These are phyloP conservation scores for Caenorhabditis zanzibari DNA, from an alignment of 2,888 invertebrate species.

Conservation along the genomic window DNA sequence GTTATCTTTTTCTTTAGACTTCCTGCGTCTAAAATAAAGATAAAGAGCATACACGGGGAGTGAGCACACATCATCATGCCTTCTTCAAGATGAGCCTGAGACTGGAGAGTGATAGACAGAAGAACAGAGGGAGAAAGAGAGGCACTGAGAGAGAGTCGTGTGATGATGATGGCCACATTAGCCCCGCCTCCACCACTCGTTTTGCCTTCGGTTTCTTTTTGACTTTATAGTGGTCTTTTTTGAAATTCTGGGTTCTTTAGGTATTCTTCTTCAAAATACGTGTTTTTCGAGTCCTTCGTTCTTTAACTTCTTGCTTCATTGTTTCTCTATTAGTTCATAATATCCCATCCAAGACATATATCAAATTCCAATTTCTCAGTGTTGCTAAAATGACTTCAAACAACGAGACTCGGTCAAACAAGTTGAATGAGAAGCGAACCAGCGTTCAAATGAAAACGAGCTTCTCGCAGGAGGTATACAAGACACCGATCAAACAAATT, in stretches of 20 bases:
- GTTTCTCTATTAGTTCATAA: too few species aligned
- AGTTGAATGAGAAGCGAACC: slow-evolving; percentile 59
- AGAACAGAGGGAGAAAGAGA: not conserved
- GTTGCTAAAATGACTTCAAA: slow-evolving; percentile 45
- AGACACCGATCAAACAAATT: slow-evolving; percentile 71
- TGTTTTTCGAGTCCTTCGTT: not conserved
- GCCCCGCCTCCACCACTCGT: slow-evolving; percentile 41
- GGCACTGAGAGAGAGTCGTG: slow-evolving; percentile 23
- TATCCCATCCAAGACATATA: not conserved
- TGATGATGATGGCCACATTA: slow-evolving; percentile 44
- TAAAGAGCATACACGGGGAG: slow-evolving; percentile 45
- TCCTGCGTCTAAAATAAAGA: slow-evolving; percentile 31
- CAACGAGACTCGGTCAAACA: slow-evolving; percentile 49
- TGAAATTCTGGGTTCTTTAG: not conserved
- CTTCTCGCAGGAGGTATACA: slow-evolving; percentile 63
- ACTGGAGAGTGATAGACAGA: slow-evolving; percentile 38
- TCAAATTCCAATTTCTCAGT: not conserved
- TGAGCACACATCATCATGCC: slow-evolving; percentile 48
- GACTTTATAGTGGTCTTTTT: slow-evolving; percentile 39
- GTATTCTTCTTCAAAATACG: not conserved
- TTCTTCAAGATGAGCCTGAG: slow-evolving; percentile 31
- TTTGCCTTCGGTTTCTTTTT: slow-evolving; percentile 30
- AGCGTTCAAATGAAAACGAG: slow-evolving; percentile 68
- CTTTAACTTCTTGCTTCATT: not conserved
- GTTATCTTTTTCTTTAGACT: slow-evolving; percentile 33